Evolutionary conservation across 2,888 invertebrate genomes (phyloP).

Genomic region (Athalia rosae): DNA sequence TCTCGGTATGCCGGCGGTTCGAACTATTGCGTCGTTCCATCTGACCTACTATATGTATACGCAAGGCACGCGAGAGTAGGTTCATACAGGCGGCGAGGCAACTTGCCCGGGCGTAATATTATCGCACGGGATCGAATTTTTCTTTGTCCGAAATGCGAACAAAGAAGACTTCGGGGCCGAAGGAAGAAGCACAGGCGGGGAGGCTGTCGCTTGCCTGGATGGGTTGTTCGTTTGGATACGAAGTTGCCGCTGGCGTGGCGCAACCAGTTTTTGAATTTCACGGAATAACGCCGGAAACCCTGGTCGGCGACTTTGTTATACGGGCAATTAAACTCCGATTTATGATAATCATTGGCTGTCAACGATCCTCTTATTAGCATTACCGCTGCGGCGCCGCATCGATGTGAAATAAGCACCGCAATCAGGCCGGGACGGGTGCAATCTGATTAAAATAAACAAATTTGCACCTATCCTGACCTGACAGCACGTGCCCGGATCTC

Average conservation of each 20-base stretch:
- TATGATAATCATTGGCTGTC: constrained; percentile 24
- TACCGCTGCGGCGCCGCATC: not conserved
- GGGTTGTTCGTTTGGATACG: not conserved
- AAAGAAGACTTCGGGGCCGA: constrained; percentile 52
- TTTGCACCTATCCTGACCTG: constrained; percentile 73
- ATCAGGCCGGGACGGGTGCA: constrained; percentile 76
- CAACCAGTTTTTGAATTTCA: constrained; percentile 45
- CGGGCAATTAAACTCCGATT: constrained; percentile 25
- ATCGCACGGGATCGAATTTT: constrained; percentile 60
- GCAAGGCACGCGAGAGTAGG: not conserved
- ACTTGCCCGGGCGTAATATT: constrained; percentile 52
- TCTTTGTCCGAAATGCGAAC: constrained; percentile 61
- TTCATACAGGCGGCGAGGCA: not conserved
- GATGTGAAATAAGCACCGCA: constrained; percentile 51
- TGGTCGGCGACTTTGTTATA: not conserved
- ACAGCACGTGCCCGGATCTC: constrained; percentile 50
- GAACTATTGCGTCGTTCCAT: constrained; percentile 38
- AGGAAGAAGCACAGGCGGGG: constrained; percentile 3
- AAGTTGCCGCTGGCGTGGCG: constrained; percentile 17
- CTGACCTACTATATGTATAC: constrained; percentile 39
- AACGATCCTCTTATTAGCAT: not conserved
- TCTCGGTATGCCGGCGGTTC: constrained; percentile 32
- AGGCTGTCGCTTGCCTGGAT: not conserved
- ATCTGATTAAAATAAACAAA: constrained; percentile 73
- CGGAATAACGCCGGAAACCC: constrained; percentile 13